phyloP scores from a whole-genome alignment of 2,113 vertebrate genomes.

The Melanostigma gelatinosum region DNA sequence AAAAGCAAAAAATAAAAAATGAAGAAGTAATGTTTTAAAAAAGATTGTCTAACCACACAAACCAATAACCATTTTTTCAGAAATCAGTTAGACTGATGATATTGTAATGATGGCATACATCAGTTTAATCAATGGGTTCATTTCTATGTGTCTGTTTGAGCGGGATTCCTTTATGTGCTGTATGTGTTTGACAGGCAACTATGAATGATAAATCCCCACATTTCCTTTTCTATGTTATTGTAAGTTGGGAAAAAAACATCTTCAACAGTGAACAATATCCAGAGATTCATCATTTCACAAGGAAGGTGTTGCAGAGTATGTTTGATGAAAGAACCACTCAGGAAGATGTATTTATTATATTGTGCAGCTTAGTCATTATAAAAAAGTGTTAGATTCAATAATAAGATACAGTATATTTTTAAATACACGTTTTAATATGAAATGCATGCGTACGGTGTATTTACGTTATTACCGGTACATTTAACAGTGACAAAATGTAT shows the following conservation, averaged over 20 bases:
- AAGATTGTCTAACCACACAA: neutral
- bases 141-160: neutral
- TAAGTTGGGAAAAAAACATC: slow-evolving; percentile 26
- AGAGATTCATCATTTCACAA: slow-evolving; percentile 9
- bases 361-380: neutral
- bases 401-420: neutral
- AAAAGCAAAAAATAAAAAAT: neutral
- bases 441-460: neutral
- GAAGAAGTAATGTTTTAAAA: neutral
- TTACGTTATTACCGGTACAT: too few relatives aligned
- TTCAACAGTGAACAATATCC: slow-evolving; percentile 16
- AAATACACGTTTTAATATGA: slow-evolving; percentile 8
- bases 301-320: neutral
- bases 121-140: neutral
- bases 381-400: neutral
- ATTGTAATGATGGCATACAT: neutral
- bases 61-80: neutral
- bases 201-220: neutral
- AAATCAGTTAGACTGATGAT: neutral
- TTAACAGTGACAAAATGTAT: too few relatives aligned
- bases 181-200: too few relatives aligned
- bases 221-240: neutral
- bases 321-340: slow-evolving; percentile 14
- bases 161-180: neutral
- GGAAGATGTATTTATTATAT: neutral